Base-by-base conservation (phyloP, 2,888 invertebrate genomes). In the Chrysina gloriosa region DNA sequence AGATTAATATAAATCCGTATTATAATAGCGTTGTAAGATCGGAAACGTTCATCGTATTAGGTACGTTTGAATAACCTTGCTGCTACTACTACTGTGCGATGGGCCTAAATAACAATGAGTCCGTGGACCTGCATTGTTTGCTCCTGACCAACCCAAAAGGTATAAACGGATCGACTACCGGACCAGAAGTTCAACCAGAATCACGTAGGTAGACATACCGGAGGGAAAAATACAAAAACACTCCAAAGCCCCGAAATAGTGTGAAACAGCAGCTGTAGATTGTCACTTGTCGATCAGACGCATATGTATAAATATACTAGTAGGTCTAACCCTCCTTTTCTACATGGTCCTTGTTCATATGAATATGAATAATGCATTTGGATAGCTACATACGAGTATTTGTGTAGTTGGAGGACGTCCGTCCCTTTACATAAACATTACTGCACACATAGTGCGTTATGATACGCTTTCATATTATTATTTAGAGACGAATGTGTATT, bases 221-320 rank as follows among this genome's bases (percentile, higher is more conserved):
- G 70, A 74, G 71, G 75, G 75, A 72, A 75, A 77, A 65, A 25
- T 52, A 78, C 77, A 73, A 77, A 81, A 82, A 82, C 81, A 82
- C 81, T 81, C 73, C 75, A 80, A 75, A 74, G 74, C 73, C 76
- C 29, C 75, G 75, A 73, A 77, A 77, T 76, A 76, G 78, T 78
- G 81, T 80, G 81, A 81, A 82, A 80, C 82, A 78, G 82, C 83
- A 83, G 83, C 82, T 83, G 83, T 79, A 71, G 75, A 79, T 81
- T 82, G 82, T 82, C 83, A 83, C 83, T 83, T 83, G 82, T 83
- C 83, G 80, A 81, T 82, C 82, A 81, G 72, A 58, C 80, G 74
- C 66, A 61, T 61, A 42, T 29, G 42, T 61, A 25, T 61, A 61
- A 27, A 61, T 61, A 61, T 29, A 61, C 52, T 52, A 27, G 29